Conservation (phyloP, 1,140 invertebrate species). For the Brachionus manjavacas region DNA sequence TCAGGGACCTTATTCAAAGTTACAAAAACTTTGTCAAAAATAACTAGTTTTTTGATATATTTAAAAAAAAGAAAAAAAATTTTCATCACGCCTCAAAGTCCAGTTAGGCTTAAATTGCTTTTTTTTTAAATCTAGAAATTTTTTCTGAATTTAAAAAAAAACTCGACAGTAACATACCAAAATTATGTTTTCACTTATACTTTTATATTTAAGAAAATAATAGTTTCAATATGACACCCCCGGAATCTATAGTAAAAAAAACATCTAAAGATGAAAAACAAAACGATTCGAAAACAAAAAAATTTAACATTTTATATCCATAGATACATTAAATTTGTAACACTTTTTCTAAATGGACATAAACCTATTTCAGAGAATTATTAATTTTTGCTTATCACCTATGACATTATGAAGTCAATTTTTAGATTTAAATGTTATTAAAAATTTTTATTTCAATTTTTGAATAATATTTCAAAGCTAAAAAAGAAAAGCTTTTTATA, state of each 20-base stretch:
- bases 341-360: neutral
- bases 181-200: neutral
- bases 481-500: neutral
- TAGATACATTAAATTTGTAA: neutral
- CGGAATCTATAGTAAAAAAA: neutral
- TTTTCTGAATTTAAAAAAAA: too few relatives aligned
- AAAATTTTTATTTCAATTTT: neutral
- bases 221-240: neutral
- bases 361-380: too few relatives aligned
- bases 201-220: neutral
- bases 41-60: too few relatives aligned
- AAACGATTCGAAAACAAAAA: neutral
- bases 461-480: neutral
- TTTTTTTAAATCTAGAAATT: too few relatives aligned
- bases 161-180: neutral
- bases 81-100: too few relatives aligned
- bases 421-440: neutral
- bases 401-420: neutral
- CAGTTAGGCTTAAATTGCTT: too few relatives aligned
- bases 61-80: too few relatives aligned
- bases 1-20: neutral
- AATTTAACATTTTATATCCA: neutral
- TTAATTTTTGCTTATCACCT: too few relatives aligned
- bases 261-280: neutral
- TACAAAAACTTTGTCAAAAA: too few relatives aligned